Evolutionary conservation across 35 echinoderm and acorn worm genomes (phyloP), one percentile per base, ranked within the genome.

Genomic region (Apostichopus parvimensis): DNA sequence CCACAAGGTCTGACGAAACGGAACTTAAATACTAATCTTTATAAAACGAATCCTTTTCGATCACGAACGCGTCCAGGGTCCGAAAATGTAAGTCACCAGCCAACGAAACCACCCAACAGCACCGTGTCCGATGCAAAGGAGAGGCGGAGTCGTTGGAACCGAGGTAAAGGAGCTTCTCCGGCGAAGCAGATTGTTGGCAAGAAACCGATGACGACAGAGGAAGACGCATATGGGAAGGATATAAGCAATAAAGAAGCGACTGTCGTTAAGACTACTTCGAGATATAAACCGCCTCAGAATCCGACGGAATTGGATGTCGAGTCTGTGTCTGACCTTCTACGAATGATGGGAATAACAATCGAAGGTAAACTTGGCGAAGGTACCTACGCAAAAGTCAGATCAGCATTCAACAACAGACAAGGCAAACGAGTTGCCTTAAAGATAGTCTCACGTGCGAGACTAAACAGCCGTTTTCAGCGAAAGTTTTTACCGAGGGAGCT

Each of bases 401-500:
- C 84, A 56, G 91, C 91, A 0, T 95, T 92, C 79, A 94, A 77
- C 68, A 71, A 91, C 59, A 83, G n/a, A 34, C 45, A 73, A 12
- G 87, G 62, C 8, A 79, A 81, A 86, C 56, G 87, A 9, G 97
- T 96, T 1, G 97, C 97, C 20, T 76, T 99, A 24, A 98, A 99
- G 87, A 99, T 96, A 73, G 89, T 99, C 23, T 94, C 93, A 9
- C 79, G 92, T 18, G 58, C 75, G 8, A 92, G 82, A 56, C 72
- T 93, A 72, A 93, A 95, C 65, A 79, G 82, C 7, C 77, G 95
- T 70, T 99, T 92, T 83, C 92, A 93, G 73, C 78, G 66, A 15
- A 99, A 99, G 83, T 99, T 99, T 64, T 88, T 99, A 62, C 95
- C 97, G 2, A 82, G 95, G 20, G 97, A 96, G 61, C 77, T 94